Evolutionary conservation across 2,888 invertebrate genomes (phyloP).

Genomic region (Rhodophaea formosa): DNA sequence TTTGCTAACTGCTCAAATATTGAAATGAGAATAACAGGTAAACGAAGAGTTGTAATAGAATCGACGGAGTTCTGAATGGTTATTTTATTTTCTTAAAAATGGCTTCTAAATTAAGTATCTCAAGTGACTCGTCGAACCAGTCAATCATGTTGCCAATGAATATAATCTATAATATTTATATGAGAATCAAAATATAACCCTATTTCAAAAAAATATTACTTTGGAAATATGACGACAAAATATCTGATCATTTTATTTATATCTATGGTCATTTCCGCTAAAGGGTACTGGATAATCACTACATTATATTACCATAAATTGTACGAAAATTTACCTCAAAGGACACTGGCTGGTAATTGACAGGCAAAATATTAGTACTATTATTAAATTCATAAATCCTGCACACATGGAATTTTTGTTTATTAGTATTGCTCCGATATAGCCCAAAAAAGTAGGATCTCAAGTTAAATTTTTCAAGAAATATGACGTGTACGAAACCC

Average conservation of each 20-base stretch:
- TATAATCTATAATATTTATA: constrained; percentile 29
- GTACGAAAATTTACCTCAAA: too few species aligned
- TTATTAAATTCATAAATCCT: too few species aligned
- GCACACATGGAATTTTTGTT: too few species aligned
- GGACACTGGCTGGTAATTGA: too few species aligned
- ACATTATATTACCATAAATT: too few species aligned
- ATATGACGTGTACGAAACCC: constrained; percentile 38
- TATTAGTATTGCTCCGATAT: too few species aligned
- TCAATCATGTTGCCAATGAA: constrained; percentile 34
- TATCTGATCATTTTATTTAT: too few species aligned
- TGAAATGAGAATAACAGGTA: constrained; percentile 20
- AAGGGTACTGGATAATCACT: too few species aligned
- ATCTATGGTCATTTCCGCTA: too few species aligned
- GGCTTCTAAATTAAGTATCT: not conserved
- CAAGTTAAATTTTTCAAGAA: not conserved
- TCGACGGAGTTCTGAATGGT: not conserved
- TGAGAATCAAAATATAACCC: constrained; percentile 25
- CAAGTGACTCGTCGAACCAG: constrained; percentile 37
- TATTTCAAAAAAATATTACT: constrained; percentile 18
- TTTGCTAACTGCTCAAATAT: constrained; percentile 23
- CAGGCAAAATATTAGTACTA: too few species aligned
- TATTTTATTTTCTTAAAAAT: not conserved
- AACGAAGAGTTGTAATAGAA: not conserved
- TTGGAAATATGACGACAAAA: too few species aligned
- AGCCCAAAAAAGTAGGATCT: too few species aligned